Conservation (phyloP, 2,797 vertebrate genomes). For the Amazonetta brasiliensis region DNA sequence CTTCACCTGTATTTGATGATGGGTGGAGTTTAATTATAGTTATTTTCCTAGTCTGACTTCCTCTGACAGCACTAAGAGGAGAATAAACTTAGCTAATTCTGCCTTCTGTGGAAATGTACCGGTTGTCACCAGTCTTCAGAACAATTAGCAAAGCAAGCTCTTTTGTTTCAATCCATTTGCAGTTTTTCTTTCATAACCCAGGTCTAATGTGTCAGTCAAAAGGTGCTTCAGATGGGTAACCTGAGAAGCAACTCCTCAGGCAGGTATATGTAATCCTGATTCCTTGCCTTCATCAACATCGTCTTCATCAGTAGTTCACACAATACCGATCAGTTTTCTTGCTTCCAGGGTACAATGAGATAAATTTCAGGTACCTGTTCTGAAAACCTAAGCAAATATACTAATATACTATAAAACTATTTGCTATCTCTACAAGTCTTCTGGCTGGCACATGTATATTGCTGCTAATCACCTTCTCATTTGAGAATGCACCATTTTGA, state of each 20-base stretch:
- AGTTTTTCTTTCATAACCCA: background rate
- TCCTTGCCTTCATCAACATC: background rate
- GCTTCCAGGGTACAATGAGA: background rate
- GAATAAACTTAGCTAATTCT: background rate
- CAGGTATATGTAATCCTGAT: background rate
- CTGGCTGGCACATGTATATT: background rate
- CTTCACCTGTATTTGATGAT: background rate
- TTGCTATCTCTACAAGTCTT: background rate
- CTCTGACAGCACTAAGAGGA: background rate
- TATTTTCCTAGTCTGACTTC: background rate
- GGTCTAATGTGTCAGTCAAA: background rate
- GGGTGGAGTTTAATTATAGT: slow-evolving; percentile 49
- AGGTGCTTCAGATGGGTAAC: background rate
- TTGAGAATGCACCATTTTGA: background rate
- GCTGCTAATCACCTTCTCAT: background rate
- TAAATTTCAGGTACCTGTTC: background rate
- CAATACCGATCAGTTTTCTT: background rate
- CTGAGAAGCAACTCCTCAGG: background rate
- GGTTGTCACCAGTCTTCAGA: background rate
- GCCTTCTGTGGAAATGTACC: background rate
- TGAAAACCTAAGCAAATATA: background rate
- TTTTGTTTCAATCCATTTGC: background rate
- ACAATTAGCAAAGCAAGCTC: background rate
- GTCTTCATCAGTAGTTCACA: background rate
- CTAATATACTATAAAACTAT: too few species aligned